A percentile compares a stretch with the other conserved stretches of the same genome.
Evolutionary conservation across 2,797 vertebrate species (phyloP).

Genomic region (Carcharodon carcharias): DNA sequence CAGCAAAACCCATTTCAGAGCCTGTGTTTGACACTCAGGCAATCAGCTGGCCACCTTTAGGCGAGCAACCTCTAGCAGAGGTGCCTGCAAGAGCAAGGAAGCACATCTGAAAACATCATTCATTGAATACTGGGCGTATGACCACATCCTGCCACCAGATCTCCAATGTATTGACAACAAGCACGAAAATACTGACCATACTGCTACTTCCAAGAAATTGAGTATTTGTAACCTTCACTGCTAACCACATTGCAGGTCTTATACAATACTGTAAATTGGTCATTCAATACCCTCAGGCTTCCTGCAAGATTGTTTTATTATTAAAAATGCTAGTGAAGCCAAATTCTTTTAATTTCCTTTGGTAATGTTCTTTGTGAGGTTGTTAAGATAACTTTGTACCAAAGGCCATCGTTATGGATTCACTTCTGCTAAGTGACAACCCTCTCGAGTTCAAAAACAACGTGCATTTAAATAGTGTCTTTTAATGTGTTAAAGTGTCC

Average conservation of each 20-base stretch:
- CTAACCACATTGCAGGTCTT: background rate
- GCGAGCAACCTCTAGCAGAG: background rate
- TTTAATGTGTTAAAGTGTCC: background rate
- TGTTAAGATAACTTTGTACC: background rate
- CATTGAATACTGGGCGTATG: too few species aligned
- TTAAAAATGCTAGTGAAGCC: background rate
- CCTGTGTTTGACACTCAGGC: background rate
- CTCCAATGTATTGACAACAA: background rate
- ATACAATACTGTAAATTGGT: background rate
- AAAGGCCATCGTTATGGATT: background rate
- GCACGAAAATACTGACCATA: background rate
- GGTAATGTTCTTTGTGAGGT: background rate
- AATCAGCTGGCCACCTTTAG: background rate
- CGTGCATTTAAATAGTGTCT: background rate
- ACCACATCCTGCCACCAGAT: constrained; percentile 13
- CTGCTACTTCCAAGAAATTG: background rate
- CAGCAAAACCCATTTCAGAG: background rate
- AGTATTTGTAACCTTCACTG: background rate
- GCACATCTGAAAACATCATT: background rate
- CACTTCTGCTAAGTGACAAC: background rate
- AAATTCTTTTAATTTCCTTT: background rate
- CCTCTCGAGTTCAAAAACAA: background rate
- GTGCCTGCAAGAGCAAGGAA: background rate
- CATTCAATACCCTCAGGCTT: background rate
- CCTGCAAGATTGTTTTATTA: background rate